phyloP scores from a whole-genome alignment of 2,797 vertebrate species.

The Enteromius argenteus region DNA sequence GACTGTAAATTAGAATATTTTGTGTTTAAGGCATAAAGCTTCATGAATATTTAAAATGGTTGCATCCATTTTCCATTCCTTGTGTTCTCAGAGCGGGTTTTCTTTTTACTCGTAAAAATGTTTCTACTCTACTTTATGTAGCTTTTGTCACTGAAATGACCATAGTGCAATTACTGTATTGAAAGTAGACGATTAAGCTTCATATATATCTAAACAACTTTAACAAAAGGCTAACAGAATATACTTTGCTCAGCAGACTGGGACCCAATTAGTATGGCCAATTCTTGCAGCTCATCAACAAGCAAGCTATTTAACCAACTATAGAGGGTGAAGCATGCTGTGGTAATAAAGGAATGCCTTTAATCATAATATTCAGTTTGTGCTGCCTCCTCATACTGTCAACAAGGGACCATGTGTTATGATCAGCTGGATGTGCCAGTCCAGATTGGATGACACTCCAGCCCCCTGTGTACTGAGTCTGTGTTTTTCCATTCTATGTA shows the following conservation, averaged over 20 bases:
- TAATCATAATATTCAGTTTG: conserved; percentile 54
- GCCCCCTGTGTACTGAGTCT: no score
- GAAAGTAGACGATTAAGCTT: neutral
- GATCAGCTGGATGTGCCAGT: no score
- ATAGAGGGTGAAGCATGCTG: conserved; percentile 20
- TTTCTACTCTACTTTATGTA: neutral
- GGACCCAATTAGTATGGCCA: conserved; percentile 24
- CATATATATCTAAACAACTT: conserved; percentile 31
- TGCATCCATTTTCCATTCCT: neutral
- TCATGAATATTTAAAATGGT: conserved; percentile 22
- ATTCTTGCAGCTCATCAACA: conserved; percentile 37
- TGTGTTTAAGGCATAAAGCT: conserved; percentile 1
- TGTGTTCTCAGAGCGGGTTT: neutral
- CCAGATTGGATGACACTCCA: no score
- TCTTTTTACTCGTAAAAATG: neutral
- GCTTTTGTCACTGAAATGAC: neutral
- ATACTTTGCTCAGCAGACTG: neutral
- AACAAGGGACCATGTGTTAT: conserved; percentile 31
- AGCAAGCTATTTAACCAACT: conserved; percentile 18
- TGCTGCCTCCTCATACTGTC: conserved; percentile 32
- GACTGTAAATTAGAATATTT: neutral
- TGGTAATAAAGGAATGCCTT: conserved; percentile 33
- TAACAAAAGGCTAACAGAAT: conserved; percentile 29
- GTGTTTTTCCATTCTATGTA: no score
- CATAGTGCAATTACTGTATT: neutral